Evolutionary conservation across 2,888 invertebrate species (phyloP).

Genomic region (Bombylius discolor): DNA sequence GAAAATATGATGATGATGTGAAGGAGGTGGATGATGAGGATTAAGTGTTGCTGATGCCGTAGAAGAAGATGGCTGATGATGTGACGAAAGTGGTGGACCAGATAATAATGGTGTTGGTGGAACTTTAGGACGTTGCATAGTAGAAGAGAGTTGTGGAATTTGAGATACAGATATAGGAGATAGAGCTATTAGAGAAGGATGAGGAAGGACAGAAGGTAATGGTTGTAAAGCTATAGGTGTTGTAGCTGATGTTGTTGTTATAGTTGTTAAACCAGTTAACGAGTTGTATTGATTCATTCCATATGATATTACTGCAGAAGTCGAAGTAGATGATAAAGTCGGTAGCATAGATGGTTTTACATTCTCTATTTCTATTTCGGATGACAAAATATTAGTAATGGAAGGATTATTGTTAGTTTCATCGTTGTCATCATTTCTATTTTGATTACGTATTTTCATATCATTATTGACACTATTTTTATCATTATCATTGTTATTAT

Average conservation of each 20-base stretch:
- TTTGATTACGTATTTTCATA: neutral
- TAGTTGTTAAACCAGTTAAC: neutral
- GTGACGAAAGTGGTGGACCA: slow-evolving; percentile 14
- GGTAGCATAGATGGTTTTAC: neutral
- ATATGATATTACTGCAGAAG: neutral
- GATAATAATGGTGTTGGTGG: slow-evolving; percentile 19
- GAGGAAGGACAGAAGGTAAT: neutral
- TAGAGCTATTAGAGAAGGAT: neutral
- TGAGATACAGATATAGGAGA: neutral
- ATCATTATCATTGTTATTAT: neutral
- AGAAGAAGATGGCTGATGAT: slow-evolving; percentile 1
- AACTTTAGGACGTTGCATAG: slow-evolving; percentile 19
- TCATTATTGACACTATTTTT: neutral
- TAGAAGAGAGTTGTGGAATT: slow-evolving; percentile 11
- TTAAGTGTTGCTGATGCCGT: slow-evolving; percentile 36
- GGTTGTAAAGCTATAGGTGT: neutral
- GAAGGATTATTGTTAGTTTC: neutral
- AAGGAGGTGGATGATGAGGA: slow-evolving; percentile 40
- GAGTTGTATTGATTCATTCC: neutral
- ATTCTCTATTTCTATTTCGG: too few relatives aligned
- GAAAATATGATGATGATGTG: slow-evolving; percentile 42
- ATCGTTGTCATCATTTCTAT: neutral
- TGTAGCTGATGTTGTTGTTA: neutral
- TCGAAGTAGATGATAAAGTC: neutral
- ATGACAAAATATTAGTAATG: neutral